A percentile compares a stretch with the other conserved stretches of the same genome.
phyloP scores from a whole-genome alignment of 2,888 invertebrate genomes.

The Agrochola litura region DNA sequence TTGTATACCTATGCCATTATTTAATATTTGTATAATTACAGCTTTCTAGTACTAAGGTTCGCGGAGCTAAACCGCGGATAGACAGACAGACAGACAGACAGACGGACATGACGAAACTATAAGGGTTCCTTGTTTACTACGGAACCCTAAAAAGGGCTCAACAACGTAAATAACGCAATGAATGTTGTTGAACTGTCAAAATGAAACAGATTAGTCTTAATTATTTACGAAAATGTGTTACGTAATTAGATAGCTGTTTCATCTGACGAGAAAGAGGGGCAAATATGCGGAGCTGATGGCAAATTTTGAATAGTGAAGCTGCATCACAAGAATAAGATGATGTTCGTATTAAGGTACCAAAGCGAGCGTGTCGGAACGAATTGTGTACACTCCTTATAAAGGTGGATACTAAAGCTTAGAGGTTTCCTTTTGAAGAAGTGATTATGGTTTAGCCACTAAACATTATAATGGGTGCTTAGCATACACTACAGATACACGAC shows the following conservation, averaged over 20 bases:
- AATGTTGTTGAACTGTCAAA: too few species aligned
- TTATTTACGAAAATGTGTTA: too few species aligned
- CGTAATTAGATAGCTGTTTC: neutral
- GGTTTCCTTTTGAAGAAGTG: neutral
- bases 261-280: neutral
- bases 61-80: too few species aligned
- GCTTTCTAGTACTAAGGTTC: too few species aligned
- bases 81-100: too few species aligned
- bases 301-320: neutral
- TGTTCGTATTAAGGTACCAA: neutral
- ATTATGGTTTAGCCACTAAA: neutral
- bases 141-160: too few species aligned
- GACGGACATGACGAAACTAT: too few species aligned
- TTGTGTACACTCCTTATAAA: slow-evolving; percentile 1
- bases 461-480: neutral
- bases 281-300: neutral
- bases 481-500: slow-evolving; percentile 10
- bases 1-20: too few species aligned
- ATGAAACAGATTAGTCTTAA: too few species aligned
- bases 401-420: neutral
- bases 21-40: too few species aligned
- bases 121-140: too few species aligned
- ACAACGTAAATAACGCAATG: too few species aligned
- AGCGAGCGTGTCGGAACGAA: slow-evolving; percentile 7
- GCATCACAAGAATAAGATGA: neutral